A percentile compares a stretch with the other conserved stretches of the same genome.
These are phyloP conservation scores for Archips crataeganus DNA, from an alignment of 2,888 invertebrate species.

Conservation along the genomic window DNA sequence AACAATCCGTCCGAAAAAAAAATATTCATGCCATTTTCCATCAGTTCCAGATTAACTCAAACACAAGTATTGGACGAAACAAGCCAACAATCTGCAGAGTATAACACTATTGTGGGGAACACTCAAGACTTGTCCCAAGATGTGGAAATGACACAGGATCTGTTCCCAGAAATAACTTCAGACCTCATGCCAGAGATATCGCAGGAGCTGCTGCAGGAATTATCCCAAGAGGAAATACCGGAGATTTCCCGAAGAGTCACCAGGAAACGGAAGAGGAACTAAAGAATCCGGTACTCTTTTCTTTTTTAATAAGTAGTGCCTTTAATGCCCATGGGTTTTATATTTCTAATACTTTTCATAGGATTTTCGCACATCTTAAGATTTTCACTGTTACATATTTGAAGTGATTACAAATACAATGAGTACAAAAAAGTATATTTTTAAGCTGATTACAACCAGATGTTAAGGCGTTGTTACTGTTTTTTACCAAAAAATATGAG, in stretches of 20 bases:
- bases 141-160: conserved; percentile 55
- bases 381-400: background rate
- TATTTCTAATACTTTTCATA: background rate
- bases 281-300: conserved; percentile 45
- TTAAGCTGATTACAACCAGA: background rate
- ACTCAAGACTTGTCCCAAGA: conserved; percentile 49
- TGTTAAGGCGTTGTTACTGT: conserved; percentile 3
- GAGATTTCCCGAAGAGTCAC: conserved; percentile 66
- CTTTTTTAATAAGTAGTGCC: conserved; percentile 33
- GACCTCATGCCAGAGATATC: conserved; percentile 41
- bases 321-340: background rate
- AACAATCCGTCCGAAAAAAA: no score
- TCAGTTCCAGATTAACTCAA: conserved; percentile 65
- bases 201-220: conserved; percentile 35
- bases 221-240: conserved; percentile 56
- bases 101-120: conserved; percentile 44
- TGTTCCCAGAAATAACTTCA: conserved; percentile 67
- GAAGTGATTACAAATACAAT: background rate
- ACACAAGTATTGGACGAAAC: conserved; percentile 51
- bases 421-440: background rate
- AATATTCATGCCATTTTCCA: background rate
- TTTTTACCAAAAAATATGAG: background rate
- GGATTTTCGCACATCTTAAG: background rate
- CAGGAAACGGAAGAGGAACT: conserved; percentile 65
- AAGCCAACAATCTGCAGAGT: conserved; percentile 49